Evolutionary conservation across 2,797 vertebrate genomes (phyloP).

Genomic region (Enteromius viviparus): DNA sequence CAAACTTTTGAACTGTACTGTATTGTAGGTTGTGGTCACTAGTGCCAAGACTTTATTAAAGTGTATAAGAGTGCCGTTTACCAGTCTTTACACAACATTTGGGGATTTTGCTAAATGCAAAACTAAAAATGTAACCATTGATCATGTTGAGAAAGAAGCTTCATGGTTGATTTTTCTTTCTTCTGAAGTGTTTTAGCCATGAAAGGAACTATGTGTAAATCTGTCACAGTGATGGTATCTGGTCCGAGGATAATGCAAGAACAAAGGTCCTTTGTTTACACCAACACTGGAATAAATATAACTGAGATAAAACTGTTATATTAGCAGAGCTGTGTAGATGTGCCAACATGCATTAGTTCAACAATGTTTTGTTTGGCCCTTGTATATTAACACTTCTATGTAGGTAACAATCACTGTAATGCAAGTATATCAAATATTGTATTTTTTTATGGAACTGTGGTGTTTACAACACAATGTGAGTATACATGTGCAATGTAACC

Average conservation of each 20-base stretch:
- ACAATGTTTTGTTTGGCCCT: slow-evolving; percentile 40
- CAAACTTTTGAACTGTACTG: background rate
- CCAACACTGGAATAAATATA: slow-evolving; percentile 5
- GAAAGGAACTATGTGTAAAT: slow-evolving; percentile 7
- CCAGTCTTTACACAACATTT: background rate
- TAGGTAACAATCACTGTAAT: slow-evolving; percentile 36
- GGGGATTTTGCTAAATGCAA: background rate
- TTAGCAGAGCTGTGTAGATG: slow-evolving; percentile 33
- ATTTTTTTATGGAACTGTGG: slow-evolving; percentile 48
- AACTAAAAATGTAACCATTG: background rate
- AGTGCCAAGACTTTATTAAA: slow-evolving; percentile 36
- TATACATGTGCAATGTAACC: slow-evolving; percentile 39
- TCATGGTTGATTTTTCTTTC: slow-evolving; percentile 4
- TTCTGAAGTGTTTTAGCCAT: slow-evolving; percentile 9
- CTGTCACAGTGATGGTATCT: slow-evolving; percentile 13
- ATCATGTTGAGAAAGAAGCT: background rate
- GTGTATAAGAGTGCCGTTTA: background rate
- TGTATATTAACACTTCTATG: slow-evolving; percentile 16
- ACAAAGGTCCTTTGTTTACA: slow-evolving; percentile 32
- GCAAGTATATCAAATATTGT: slow-evolving; percentile 33
- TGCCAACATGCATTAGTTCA: slow-evolving; percentile 40
- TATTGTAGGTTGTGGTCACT: slow-evolving; percentile 16
- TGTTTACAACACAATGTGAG: slow-evolving; percentile 22
- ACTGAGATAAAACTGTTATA: background rate
- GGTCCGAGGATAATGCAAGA: slow-evolving; percentile 14